These are phyloP conservation scores for Seira musarum DNA, from an alignment of 2,888 invertebrate genomes.

Conservation along the genomic window DNA sequence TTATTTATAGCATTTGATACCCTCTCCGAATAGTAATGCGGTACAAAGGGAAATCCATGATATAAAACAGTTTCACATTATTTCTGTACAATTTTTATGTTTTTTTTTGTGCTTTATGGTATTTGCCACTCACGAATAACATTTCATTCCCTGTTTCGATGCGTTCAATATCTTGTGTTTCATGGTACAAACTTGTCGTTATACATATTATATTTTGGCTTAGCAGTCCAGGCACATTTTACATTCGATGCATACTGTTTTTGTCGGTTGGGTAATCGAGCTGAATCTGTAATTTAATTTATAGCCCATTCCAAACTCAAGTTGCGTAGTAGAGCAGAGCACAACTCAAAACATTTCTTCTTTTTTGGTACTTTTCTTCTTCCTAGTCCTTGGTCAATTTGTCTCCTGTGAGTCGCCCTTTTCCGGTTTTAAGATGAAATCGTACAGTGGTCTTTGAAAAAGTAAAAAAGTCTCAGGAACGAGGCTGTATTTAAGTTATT, in stretches of 20 bases:
- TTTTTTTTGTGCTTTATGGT: too few relatives aligned
- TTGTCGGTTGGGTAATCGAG: conserved; percentile 47
- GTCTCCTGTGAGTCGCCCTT: conserved; percentile 31
- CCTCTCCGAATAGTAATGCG: conserved; percentile 41
- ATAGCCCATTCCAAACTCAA: conserved; percentile 42
- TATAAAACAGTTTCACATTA: conserved; percentile 27
- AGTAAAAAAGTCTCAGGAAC: conserved; percentile 8
- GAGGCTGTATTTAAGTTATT: neutral
- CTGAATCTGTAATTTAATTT: conserved; percentile 47
- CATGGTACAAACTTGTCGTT: neutral
- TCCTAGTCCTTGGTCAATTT: conserved; percentile 43
- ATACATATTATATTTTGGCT: too few relatives aligned
- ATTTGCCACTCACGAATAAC: too few relatives aligned
- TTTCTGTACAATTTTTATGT: conserved; percentile 29
- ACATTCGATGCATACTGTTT: conserved; percentile 44
- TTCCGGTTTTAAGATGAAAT: neutral
- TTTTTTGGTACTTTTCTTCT: conserved; percentile 22
- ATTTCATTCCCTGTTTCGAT: neutral
- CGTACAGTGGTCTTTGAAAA: neutral
- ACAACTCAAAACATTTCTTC: conserved; percentile 36
- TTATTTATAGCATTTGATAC: conserved; percentile 47
- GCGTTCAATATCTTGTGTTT: neutral
- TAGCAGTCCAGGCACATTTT: conserved; percentile 38
- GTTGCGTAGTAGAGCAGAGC: conserved; percentile 22
- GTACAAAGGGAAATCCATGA: conserved; percentile 29